Conservation (phyloP, 2,113 vertebrate genomes). For the Eidolon helvum region DNA sequence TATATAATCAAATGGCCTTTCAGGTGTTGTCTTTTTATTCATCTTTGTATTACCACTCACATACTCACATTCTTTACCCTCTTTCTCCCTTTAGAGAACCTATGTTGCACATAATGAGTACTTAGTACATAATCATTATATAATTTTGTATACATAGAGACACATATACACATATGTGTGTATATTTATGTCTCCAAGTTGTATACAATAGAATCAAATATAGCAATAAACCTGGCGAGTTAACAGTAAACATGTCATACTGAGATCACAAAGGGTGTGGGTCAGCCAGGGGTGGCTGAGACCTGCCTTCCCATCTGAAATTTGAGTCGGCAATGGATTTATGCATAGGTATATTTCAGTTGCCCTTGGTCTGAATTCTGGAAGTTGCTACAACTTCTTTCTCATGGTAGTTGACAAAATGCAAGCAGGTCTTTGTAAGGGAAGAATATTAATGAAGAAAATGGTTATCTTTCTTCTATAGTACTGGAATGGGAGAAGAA, state of each 20-base stretch:
- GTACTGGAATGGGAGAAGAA: neutral
- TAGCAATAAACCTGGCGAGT: neutral
- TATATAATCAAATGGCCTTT: neutral
- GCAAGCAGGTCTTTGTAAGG: neutral
- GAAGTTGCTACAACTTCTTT: neutral
- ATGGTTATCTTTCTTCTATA: neutral
- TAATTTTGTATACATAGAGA: neutral
- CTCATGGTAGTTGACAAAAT: neutral
- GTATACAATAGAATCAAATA: neutral
- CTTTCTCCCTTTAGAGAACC: neutral
- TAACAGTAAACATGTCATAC: neutral
- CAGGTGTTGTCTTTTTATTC: neutral
- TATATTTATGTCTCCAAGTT: neutral
- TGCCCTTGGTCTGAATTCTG: constrained; percentile 6
- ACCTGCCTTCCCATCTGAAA: neutral
- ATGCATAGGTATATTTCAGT: neutral
- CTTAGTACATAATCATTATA: neutral
- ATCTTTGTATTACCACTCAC: neutral
- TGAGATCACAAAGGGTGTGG: neutral
- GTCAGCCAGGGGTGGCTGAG: neutral
- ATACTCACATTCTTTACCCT: neutral
- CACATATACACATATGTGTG: neutral
- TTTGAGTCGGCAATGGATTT: neutral
- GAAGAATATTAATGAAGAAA: neutral
- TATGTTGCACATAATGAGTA: neutral